Evolutionary conservation across 2,113 vertebrate species (phyloP), one percentile per base, ranked within the genome.

Genomic region (Sialia sialis): DNA sequence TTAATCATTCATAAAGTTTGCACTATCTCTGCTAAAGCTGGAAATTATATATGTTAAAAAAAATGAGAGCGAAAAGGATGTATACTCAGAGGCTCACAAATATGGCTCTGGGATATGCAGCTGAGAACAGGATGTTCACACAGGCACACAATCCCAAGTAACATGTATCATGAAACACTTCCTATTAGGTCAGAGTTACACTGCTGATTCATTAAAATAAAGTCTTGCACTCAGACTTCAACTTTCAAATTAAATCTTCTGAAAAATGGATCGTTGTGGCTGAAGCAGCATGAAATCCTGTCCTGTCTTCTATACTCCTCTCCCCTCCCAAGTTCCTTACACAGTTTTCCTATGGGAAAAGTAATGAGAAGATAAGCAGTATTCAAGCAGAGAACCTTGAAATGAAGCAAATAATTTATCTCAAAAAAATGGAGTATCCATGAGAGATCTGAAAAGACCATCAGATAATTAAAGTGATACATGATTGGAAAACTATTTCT

Each of bases 401-500:
- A 96, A 55, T 30, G n/a, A 51, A 93, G 72, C n/a, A 62, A 77
- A 88, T 56, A 63, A 96, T 94, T 94, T 87, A 52, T 92, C 68
- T 74, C 39, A 55, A 56, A 92, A 48, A 59, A 93, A 80, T 69
- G 19, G 25, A 43, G 13, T 74, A 68, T 70, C 54, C 72, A 54
- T 84, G 63, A 92, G 70, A 93, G 78, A 75, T 72, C 74, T 93
- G 85, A 95, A 83, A 95, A 90, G 79, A 30, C 29, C 54, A 55
- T 58, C 49, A 46, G 34, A 81, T 84, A 93, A 95, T 94, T 92
- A 92, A 72, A 87, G 73, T 90, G 68, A 91, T 86, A 43, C 83
- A 93, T 84, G 83, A 92, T 86, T 95, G 94, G 73, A 81, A 95
- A 94, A 90, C 39, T 84, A 17, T 70, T 94, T 86, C 86, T 95